phyloP scores from a whole-genome alignment of 2,113 vertebrate species.

The Callopanchax toddi region DNA sequence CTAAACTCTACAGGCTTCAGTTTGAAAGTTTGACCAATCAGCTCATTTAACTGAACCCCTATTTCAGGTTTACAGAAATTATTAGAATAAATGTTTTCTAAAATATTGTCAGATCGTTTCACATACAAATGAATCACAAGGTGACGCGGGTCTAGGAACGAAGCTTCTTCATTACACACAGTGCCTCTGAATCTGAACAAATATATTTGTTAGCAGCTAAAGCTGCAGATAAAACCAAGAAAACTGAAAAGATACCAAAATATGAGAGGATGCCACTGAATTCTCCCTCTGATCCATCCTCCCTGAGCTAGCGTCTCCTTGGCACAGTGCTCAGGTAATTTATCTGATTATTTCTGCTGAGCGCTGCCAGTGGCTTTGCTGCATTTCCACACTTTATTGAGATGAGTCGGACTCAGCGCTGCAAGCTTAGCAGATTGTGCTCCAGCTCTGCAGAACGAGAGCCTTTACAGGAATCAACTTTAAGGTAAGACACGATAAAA shows the following conservation, averaged over 20 bases:
- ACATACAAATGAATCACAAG: no score
- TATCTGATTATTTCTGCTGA: constrained; percentile 56
- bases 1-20: no score
- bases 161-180: no score
- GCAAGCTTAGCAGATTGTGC: constrained; percentile 60
- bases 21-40: no score
- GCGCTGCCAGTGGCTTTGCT: constrained; percentile 53
- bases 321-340: constrained; percentile 50
- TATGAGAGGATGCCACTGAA: no score
- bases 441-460: constrained; percentile 29
- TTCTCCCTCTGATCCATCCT: not conserved
- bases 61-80: no score
- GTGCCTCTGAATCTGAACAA: no score
- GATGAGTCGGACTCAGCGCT: constrained; percentile 37
- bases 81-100: no score
- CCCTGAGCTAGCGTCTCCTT: constrained; percentile 37
- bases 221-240: not conserved
- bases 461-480: not conserved
- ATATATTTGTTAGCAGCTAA: no score
- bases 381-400: constrained; percentile 50
- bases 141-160: no score
- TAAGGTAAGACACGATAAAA: constrained; percentile 51
- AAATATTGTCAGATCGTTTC: no score
- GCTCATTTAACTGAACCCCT: no score
- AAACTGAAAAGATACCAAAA: not conserved